These are phyloP conservation scores for Ia io DNA, from an alignment of 2,113 vertebrate species.

Conservation along the genomic window DNA sequence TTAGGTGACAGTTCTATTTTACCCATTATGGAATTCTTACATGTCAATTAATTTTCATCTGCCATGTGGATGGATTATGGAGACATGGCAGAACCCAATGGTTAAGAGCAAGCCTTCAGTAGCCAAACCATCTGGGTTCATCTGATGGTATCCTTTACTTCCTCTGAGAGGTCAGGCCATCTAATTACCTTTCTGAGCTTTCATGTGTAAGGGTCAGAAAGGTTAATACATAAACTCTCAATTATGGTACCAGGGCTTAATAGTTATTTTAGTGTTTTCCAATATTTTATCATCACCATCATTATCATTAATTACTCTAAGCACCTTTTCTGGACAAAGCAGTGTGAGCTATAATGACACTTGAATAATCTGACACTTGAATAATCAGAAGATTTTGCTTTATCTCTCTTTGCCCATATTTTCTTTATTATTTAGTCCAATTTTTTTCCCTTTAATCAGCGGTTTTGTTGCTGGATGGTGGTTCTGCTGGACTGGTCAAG, in stretches of 20 bases:
- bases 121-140: not conserved
- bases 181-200: not conserved
- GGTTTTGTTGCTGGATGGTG: not conserved
- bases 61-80: not conserved
- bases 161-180: not conserved
- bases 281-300: not conserved
- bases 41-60: not conserved
- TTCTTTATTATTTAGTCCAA: not conserved
- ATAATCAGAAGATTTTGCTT: not conserved
- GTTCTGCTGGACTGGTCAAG: not conserved
- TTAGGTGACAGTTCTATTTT: not conserved
- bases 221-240: not conserved
- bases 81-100: accelerated
- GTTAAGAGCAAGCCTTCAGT: not conserved
- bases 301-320: not conserved
- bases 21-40: not conserved
- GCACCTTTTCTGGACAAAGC: not conserved
- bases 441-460: not conserved
- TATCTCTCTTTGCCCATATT: not conserved
- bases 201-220: not conserved
- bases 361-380: not conserved
- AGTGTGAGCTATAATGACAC: not conserved
- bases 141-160: not conserved
- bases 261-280: not conserved
- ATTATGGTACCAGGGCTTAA: not conserved